Conservation (phyloP, 1,140 invertebrate genomes). For the Halotydeus destructor region DNA sequence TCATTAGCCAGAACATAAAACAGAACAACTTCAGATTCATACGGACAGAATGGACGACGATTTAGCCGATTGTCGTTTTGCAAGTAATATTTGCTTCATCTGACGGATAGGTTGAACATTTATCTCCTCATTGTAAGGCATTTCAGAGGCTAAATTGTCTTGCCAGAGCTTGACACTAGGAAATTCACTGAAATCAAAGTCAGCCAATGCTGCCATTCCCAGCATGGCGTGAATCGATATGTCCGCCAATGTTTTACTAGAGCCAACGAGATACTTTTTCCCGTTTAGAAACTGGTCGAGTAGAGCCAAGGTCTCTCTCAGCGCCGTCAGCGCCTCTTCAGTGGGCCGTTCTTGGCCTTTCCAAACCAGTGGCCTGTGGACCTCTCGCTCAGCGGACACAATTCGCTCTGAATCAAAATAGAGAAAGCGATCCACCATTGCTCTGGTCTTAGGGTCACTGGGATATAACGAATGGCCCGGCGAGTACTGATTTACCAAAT, state of each 20-base stretch:
- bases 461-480: constrained; percentile 20
- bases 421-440: constrained; percentile 20
- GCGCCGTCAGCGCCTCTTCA: neutral
- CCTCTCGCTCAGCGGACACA: too few relatives aligned
- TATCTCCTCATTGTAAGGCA: neutral
- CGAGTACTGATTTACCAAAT: constrained; percentile 20
- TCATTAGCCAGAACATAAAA: too few relatives aligned
- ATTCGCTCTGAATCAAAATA: constrained; percentile 19
- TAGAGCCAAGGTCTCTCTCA: neutral
- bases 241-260: neutral
- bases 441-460: constrained; percentile 20
- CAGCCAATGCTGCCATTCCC: neutral
- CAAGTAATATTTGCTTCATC: too few relatives aligned
- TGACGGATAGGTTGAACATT: too few relatives aligned
- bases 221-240: neutral
- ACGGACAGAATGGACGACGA: too few relatives aligned
- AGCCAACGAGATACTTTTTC: neutral
- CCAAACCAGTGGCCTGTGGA: too few relatives aligned
- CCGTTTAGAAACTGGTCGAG: neutral
- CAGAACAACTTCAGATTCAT: too few relatives aligned
- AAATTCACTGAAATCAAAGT: neutral
- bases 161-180: neutral
- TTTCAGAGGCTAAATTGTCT: neutral
- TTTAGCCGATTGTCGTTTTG: too few relatives aligned
- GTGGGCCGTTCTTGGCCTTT: too few relatives aligned